These are phyloP conservation scores for Trichosurus vulpecula DNA, from an alignment of 2,797 vertebrate species.

Conservation along the genomic window DNA sequence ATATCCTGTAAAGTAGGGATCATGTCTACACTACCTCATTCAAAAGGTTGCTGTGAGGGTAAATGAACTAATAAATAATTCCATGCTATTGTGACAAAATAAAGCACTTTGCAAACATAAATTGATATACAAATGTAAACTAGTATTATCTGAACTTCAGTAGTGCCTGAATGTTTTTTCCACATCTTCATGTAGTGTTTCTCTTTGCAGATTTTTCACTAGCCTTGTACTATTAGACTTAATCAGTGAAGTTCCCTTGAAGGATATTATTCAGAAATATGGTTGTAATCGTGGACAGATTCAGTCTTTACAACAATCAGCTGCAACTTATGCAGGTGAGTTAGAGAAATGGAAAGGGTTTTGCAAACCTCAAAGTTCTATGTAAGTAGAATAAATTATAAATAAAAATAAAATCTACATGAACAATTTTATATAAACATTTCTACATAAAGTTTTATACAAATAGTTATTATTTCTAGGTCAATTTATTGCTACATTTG, in stretches of 20 bases:
- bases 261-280: constrained; percentile 92
- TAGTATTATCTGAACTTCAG: background rate
- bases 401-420: background rate
- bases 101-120: background rate
- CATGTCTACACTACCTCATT: background rate
- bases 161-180: constrained; percentile 26
- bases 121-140: background rate
- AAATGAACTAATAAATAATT: background rate
- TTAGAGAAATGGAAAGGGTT: constrained; percentile 32
- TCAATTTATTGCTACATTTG: background rate
- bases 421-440: background rate
- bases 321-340: constrained; percentile 95
- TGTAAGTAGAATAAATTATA: background rate
- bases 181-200: constrained; percentile 42
- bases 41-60: background rate
- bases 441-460: background rate
- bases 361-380: background rate
- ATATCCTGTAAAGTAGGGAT: background rate
- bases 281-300: constrained; percentile 96
- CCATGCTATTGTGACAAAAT: background rate
- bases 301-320: constrained; percentile 97
- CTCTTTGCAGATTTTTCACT: constrained; percentile 92
- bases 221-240: constrained; percentile 96
- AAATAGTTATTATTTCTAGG: background rate
- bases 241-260: constrained; percentile 93